Percentiles rank a stretch among this genome's conserved stretches.
Conservation (phyloP, 2,797 vertebrate species). For the Telmatherina bonti region DNA sequence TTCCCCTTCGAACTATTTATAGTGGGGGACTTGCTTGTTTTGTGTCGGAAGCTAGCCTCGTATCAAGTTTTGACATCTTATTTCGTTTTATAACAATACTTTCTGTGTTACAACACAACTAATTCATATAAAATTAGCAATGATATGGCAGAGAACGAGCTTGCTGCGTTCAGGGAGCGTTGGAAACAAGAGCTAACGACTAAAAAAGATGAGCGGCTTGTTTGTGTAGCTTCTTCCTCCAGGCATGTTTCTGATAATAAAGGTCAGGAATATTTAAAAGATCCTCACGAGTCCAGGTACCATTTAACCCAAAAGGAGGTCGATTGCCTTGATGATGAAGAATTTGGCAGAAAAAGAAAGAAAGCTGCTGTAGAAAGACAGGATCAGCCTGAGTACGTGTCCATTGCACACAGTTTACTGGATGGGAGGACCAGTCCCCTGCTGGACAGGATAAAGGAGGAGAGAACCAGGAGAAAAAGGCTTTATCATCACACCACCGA, state of each 20-base stretch:
- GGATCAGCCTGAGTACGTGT: conserved; percentile 80
- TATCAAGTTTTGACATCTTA: fast-evolving
- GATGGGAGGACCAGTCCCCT: conserved; percentile 82
- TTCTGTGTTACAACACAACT: neutral
- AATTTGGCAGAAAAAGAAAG: neutral
- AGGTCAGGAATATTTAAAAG: conserved; percentile 24
- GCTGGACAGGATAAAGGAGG: conserved; percentile 75
- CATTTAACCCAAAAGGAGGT: neutral
- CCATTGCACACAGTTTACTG: conserved; percentile 79
- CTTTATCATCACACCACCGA: conserved; percentile 42
- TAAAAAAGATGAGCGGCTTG: conserved; percentile 28
- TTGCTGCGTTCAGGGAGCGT: conserved; percentile 77
- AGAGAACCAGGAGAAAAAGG: conserved; percentile 78
- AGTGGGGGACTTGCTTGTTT: conserved; percentile 39
- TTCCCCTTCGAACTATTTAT: conserved; percentile 69
- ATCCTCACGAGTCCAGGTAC: neutral
- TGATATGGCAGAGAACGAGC: conserved; percentile 79
- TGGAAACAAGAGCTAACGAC: conserved; percentile 77
- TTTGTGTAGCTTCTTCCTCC: conserved; percentile 9
- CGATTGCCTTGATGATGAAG: neutral
- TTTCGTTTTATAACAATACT: neutral
- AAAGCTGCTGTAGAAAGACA: conserved; percentile 15
- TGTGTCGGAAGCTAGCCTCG: neutral
- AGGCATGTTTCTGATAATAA: conserved; percentile 1
- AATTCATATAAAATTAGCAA: conserved; percentile 1